These are phyloP conservation scores for Huso huso DNA, from an alignment of 2,797 vertebrate genomes.

Conservation along the genomic window DNA sequence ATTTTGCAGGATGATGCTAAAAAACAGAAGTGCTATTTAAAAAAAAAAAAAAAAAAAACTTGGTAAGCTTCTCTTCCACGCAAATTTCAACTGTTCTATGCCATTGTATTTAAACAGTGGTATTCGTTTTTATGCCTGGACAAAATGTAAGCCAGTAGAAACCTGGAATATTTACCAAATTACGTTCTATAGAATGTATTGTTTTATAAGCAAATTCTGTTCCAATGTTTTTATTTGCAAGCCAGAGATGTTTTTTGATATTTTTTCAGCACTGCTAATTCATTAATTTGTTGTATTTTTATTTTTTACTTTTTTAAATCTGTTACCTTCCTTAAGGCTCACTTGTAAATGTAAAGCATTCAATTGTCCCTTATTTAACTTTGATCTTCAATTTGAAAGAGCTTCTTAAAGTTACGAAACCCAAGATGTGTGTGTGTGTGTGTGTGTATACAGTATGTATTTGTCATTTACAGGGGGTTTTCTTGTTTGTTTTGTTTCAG, in stretches of 20 bases:
- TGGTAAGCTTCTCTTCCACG: neutral
- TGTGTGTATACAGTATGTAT: slow-evolving; percentile 46
- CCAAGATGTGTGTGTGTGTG: slow-evolving; percentile 26
- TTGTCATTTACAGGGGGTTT: slow-evolving; percentile 44
- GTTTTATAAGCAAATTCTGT: neutral
- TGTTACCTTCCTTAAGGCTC: slow-evolving; percentile 19
- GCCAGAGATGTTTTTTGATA: neutral
- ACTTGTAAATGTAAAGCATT: slow-evolving; percentile 30
- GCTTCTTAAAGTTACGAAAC: slow-evolving; percentile 36
- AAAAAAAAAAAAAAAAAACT: neutral
- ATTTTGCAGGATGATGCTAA: neutral
- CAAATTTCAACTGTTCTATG: neutral
- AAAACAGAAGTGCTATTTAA: slow-evolving; percentile 11
- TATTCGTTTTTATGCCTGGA: neutral
- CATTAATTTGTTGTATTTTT: slow-evolving; percentile 11
- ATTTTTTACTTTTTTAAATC: slow-evolving; percentile 10
- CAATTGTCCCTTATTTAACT: slow-evolving; percentile 44
- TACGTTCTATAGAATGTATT: neutral
- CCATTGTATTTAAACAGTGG: neutral
- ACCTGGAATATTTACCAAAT: neutral
- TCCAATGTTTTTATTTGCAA: slow-evolving; percentile 5
- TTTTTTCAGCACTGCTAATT: neutral
- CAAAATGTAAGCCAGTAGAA: neutral
- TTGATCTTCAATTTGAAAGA: slow-evolving; percentile 37
- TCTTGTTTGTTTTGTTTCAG: neutral